phyloP scores from a whole-genome alignment of 2,888 invertebrate genomes.

The Tupiocoris notatus region DNA sequence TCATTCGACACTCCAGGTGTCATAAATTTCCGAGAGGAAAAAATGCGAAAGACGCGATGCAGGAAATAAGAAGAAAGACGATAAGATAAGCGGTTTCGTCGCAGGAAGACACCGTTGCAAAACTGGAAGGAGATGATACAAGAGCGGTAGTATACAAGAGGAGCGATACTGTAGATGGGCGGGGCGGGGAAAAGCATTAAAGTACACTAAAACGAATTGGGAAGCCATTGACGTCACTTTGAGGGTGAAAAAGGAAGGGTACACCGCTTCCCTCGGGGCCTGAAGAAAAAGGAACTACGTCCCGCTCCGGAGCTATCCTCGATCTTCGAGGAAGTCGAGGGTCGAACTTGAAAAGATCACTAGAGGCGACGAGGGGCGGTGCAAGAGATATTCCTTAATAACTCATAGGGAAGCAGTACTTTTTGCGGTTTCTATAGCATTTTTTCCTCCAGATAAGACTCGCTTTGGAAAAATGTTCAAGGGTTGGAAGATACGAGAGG shows the following conservation, averaged over 20 bases:
- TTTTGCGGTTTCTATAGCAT: slow-evolving; percentile 15
- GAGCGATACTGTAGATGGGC: background rate
- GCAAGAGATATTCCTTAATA: slow-evolving; percentile 40
- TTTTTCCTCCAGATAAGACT: slow-evolving; percentile 5
- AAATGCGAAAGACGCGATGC: too few species aligned
- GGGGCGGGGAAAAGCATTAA: slow-evolving; percentile 30
- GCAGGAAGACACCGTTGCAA: background rate
- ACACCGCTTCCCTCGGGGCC: background rate
- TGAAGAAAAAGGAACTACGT: slow-evolving; percentile 5
- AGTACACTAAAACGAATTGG: slow-evolving; percentile 44
- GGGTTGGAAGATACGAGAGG: slow-evolving; percentile 27
- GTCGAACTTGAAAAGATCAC: background rate
- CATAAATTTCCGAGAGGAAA: slow-evolving; percentile 11
- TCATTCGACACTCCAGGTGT: too few species aligned
- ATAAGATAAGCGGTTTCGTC: slow-evolving; percentile 25
- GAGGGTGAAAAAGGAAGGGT: slow-evolving; percentile 8
- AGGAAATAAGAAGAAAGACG: slow-evolving; percentile 1
- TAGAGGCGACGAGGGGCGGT: background rate
- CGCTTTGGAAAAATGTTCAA: background rate
- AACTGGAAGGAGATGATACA: background rate
- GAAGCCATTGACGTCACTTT: slow-evolving; percentile 42
- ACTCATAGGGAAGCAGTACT: slow-evolving; percentile 26
- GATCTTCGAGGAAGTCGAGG: background rate
- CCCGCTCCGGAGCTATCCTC: slow-evolving; percentile 2
- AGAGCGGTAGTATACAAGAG: background rate